A percentile compares a stretch with the other conserved stretches of the same genome.
These are phyloP conservation scores for Channa striata DNA, from an alignment of 2,797 vertebrate species.

Conservation along the genomic window DNA sequence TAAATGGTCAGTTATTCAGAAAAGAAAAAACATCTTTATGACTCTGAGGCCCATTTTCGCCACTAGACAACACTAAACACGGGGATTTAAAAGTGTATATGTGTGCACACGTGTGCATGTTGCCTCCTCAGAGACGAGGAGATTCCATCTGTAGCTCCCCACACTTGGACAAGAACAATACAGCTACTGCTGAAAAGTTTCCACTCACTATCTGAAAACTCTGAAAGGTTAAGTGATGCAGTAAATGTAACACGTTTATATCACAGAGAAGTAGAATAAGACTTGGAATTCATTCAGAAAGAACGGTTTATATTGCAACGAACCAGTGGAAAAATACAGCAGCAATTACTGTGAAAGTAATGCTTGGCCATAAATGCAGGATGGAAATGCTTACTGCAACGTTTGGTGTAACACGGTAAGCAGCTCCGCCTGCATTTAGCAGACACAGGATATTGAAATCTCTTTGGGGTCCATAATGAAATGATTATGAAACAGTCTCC, in stretches of 20 bases:
- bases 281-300: too few relatives aligned
- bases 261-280: too few relatives aligned
- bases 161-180: background rate
- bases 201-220: slow-evolving; percentile 12
- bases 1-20: slow-evolving; percentile 35
- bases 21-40: slow-evolving; percentile 67
- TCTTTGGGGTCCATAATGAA: slow-evolving; percentile 65
- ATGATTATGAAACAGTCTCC: slow-evolving; percentile 66
- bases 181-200: slow-evolving; percentile 10
- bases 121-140: slow-evolving; percentile 11
- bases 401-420: slow-evolving; percentile 70
- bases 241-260: background rate
- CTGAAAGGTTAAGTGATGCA: slow-evolving; percentile 2
- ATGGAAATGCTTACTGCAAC: slow-evolving; percentile 72
- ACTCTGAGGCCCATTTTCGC: slow-evolving; percentile 32
- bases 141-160: slow-evolving; percentile 3
- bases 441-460: slow-evolving; percentile 69
- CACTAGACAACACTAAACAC: slow-evolving; percentile 54
- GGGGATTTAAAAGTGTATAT: slow-evolving; percentile 22
- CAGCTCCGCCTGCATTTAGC: slow-evolving; percentile 39
- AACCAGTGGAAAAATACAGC: slow-evolving; percentile 58
- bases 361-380: slow-evolving; percentile 59
- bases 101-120: background rate
- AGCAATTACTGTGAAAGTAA: slow-evolving; percentile 70
- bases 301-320: slow-evolving; percentile 48